Evolutionary conservation across 2,797 vertebrate genomes (phyloP).

Genomic region (Myoxocephalus aenaeus): DNA sequence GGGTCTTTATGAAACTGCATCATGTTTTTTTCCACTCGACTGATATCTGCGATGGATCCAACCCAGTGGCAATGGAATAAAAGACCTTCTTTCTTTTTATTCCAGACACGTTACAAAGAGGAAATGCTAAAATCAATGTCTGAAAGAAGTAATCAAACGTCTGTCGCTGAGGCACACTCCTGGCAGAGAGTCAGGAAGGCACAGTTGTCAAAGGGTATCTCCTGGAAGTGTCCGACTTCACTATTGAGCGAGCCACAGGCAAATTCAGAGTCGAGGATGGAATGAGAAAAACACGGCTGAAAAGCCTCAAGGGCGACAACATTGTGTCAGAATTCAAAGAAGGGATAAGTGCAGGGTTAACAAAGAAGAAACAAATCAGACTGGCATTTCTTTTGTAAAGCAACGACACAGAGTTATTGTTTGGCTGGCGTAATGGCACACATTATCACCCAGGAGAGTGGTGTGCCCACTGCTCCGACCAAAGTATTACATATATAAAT

Average conservation of each 20-base stretch:
- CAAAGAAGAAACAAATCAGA: slow-evolving; percentile 50
- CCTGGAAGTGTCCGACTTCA: slow-evolving; percentile 47
- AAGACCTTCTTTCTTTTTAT: slow-evolving; percentile 15
- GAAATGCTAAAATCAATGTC: slow-evolving; percentile 34
- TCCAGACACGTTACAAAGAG: slow-evolving; percentile 30
- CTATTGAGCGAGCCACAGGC: slow-evolving; percentile 33
- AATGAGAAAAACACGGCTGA: slow-evolving; percentile 29
- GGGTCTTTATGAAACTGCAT: slow-evolving; percentile 18
- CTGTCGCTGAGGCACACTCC: slow-evolving; percentile 44
- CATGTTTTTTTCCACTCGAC: background rate
- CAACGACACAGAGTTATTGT: slow-evolving; percentile 40
- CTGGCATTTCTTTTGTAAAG: slow-evolving; percentile 45
- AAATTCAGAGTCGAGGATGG: slow-evolving; percentile 35
- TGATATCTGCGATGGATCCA: slow-evolving; percentile 6
- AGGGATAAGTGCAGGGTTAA: slow-evolving; percentile 46
- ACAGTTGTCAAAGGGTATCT: slow-evolving; percentile 55
- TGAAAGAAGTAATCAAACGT: slow-evolving; percentile 45
- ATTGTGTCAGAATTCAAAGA: slow-evolving; percentile 51
- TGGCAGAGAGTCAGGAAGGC: slow-evolving; percentile 35
- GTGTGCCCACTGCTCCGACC: slow-evolving; percentile 21
- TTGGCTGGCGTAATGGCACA: slow-evolving; percentile 52
- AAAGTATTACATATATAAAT: background rate
- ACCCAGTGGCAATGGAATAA: slow-evolving; percentile 10
- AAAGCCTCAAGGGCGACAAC: slow-evolving; percentile 47
- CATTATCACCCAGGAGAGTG: slow-evolving; percentile 45